Conservation (phyloP, 2,113 vertebrate genomes). For the Alethe diademata region DNA sequence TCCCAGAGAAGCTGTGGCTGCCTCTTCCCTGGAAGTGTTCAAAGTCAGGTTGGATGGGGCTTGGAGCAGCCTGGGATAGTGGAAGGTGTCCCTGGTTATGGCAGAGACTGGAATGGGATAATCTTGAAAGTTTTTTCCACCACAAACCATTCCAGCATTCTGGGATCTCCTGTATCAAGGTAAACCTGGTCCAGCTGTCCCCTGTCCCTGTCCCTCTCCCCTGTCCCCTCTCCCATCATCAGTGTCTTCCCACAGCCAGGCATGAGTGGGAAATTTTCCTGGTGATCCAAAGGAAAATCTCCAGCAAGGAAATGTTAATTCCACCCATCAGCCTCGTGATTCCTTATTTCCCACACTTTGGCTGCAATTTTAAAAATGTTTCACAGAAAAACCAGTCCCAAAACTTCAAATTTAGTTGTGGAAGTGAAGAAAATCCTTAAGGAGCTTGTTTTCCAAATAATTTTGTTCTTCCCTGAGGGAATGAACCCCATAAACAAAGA, state of each 20-base stretch:
- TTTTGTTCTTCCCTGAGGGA: neutral
- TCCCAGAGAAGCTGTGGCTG: neutral
- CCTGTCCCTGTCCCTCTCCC: neutral
- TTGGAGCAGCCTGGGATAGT: neutral
- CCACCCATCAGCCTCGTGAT: neutral
- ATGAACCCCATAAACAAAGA: neutral
- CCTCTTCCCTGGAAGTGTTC: neutral
- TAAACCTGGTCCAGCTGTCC: neutral
- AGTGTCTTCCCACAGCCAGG: neutral
- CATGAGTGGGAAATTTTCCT: neutral
- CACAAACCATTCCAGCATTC: neutral
- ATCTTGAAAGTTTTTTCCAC: neutral
- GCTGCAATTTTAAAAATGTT: neutral
- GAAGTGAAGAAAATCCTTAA: neutral
- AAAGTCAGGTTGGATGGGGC: fast-evolving
- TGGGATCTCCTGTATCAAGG: neutral
- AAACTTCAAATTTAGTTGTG: neutral
- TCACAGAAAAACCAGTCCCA: neutral
- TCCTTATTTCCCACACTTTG: neutral
- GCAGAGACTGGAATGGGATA: neutral
- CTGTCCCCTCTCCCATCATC: neutral
- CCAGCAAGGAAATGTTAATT: neutral
- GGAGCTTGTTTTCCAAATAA: neutral
- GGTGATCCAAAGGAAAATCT: neutral
- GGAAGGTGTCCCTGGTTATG: neutral